These are phyloP conservation scores for Tapera naevia DNA, from an alignment of 2,797 vertebrate species.

Conservation along the genomic window DNA sequence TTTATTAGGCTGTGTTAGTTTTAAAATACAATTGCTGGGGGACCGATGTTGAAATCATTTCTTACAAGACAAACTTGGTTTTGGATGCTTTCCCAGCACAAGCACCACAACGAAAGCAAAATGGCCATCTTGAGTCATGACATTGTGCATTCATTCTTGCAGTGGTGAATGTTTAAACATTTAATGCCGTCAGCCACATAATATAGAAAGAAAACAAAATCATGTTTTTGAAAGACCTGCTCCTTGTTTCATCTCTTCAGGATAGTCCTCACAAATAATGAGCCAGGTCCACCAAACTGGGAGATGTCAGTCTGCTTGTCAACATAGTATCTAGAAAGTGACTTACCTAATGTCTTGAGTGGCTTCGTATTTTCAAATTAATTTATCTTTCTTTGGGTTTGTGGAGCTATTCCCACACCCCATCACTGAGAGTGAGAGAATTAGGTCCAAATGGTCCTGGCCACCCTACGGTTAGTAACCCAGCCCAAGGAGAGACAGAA, in stretches of 20 bases:
- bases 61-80: conserved; percentile 35
- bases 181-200: not conserved
- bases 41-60: conserved; percentile 54
- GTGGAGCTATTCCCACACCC: not conserved
- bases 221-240: not conserved
- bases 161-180: not conserved
- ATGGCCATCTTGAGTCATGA: conserved; percentile 8
- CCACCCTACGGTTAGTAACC: not conserved
- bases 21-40: conserved; percentile 63
- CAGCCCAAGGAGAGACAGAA: not conserved
- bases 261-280: not conserved
- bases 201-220: not conserved
- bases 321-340: not conserved
- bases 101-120: conserved; percentile 27
- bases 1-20: conserved; percentile 64
- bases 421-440: not conserved
- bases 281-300: not conserved
- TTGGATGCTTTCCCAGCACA: conserved; percentile 58
- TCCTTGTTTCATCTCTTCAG: not conserved
- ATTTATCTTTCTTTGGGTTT: not conserved
- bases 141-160: not conserved
- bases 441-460: not conserved
- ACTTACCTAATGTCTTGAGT: not conserved
- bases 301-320: not conserved
- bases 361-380: not conserved